Base-by-base conservation (phyloP, 2,113 vertebrate genomes). In the Hyperoodon ampullatus region DNA sequence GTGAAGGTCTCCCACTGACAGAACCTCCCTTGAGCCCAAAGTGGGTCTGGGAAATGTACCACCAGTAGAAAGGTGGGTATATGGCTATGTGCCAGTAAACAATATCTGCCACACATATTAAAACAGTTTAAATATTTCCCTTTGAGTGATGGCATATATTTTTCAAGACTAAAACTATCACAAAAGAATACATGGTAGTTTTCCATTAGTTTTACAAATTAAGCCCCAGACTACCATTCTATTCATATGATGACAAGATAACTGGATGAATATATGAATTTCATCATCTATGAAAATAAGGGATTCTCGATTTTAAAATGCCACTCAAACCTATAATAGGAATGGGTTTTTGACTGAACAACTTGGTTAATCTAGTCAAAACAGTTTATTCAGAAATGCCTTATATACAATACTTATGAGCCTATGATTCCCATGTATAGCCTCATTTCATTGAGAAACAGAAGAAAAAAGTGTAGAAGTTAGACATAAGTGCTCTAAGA, bases 321-420 rank as follows among this genome's bases (percentile, higher is more conserved):
- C 53, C 47, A 77, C 33, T 90, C 63, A 92, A 88, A 74, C 8
- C 47, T 78, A 21, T 93, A 78, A n/a, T 16, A 81, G 3, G 28
- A 91, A 11, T 92, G 30, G 42, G 26, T 66, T 96, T 97, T 92
- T 61, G 23, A 88, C 30, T 50, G 12, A 86, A 75, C 3, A 81
- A 63, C 82, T 94, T 60, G 28, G 19, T 72, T 81, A 71, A 74
- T 88, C n/a, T 71, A 90, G 33, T 94, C n/a, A 96, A 84, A 93
- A 87, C 2, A 94, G 9, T 65, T 70, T 82, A 44, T 89, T 91
- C 66, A 87, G 30, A 93, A 88, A 84, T 86, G 14, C 21, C 21
- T 91, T 80, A 19, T 47, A 26, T 80, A 28, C 18, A 88, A n/a
- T 70, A 70, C 33, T 90, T 83, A 39, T 14, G 53, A 96, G 8